Percentiles rank a stretch among this genome's conserved stretches.
Conservation (phyloP, 2,113 vertebrate species). For the Rallus limicola region DNA sequence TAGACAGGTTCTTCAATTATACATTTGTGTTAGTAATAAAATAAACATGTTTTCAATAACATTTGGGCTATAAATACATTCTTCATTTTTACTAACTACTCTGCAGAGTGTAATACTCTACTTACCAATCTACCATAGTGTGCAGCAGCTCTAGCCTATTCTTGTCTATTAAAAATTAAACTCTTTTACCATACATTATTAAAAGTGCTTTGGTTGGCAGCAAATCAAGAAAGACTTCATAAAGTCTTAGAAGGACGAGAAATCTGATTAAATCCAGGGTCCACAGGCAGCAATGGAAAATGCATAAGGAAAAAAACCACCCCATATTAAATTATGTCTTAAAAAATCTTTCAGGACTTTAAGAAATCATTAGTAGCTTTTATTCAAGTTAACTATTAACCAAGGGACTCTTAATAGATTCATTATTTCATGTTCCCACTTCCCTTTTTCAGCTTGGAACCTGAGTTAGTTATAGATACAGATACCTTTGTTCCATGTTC, state of each 20-base stretch:
- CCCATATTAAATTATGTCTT: conserved; percentile 66
- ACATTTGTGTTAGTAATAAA: conserved; percentile 75
- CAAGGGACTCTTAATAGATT: conserved; percentile 39
- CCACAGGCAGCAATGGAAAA: conserved; percentile 55
- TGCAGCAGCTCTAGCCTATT: conserved; percentile 62
- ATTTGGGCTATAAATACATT: conserved; percentile 70
- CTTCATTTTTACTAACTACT: conserved; percentile 50
- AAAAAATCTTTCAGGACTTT: conserved; percentile 68
- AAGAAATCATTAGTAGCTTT: conserved; percentile 65
- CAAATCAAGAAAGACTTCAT: conserved; percentile 77
- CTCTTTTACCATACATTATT: conserved; percentile 79
- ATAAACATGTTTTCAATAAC: conserved; percentile 72
- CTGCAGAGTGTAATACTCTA: conserved; percentile 31
- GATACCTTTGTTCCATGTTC: background rate
- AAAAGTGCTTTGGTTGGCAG: conserved; percentile 73
- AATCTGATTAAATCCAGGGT: conserved; percentile 73
- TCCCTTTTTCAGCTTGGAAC: background rate
- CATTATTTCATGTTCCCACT: background rate
- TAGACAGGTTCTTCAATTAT: conserved; percentile 78
- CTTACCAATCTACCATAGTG: conserved; percentile 56
- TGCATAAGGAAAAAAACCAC: conserved; percentile 49
- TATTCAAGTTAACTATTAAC: conserved; percentile 64
- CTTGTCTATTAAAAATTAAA: conserved; percentile 83
- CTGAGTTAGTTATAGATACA: background rate
- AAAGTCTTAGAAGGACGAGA: conserved; percentile 62